Percentiles rank a stretch among this genome's conserved stretches.
These are phyloP conservation scores for Notamacropus eugenii DNA, from an alignment of 2,797 vertebrate species.

Conservation along the genomic window DNA sequence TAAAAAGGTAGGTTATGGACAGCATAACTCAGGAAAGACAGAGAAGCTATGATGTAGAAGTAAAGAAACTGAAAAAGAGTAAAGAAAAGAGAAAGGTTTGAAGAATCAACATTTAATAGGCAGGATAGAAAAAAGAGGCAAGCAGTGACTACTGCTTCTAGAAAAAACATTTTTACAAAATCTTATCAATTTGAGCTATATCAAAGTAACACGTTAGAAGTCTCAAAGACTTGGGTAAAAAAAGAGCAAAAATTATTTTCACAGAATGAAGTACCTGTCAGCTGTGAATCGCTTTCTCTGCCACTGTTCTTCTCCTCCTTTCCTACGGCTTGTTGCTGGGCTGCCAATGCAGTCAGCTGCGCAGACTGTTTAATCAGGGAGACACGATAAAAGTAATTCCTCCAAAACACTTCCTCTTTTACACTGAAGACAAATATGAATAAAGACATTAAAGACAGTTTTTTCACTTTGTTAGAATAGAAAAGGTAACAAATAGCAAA, in stretches of 20 bases:
- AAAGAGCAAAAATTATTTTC: not conserved
- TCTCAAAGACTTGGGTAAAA: conserved; percentile 4
- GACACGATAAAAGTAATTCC: conserved; percentile 96
- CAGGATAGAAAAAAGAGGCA: not conserved
- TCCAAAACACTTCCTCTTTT: conserved; percentile 96
- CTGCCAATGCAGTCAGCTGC: conserved; percentile 92
- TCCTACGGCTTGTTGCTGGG: conserved; percentile 90
- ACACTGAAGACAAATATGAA: conserved; percentile 85
- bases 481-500: not conserved
- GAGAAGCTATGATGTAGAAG: not conserved
- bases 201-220: conserved; percentile 24
- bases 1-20: not conserved
- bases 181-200: conserved; percentile 28
- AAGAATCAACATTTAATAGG: not conserved
- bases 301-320: conserved; percentile 82
- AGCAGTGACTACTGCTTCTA: conserved; percentile 7
- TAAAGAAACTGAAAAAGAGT: not conserved
- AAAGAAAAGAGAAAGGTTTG: not conserved
- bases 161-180: conserved; percentile 13
- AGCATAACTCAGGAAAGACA: not conserved
- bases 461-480: not conserved
- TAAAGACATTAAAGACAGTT: conserved; percentile 3
- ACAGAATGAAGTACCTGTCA: conserved; percentile 86
- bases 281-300: conserved; percentile 79
- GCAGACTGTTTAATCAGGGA: conserved; percentile 96